A percentile compares a stretch with the other conserved stretches of the same genome.
These are phyloP conservation scores for Pocillopora grandis DNA, from an alignment of 92 coral and sea anemone genomes.

Conservation along the genomic window DNA sequence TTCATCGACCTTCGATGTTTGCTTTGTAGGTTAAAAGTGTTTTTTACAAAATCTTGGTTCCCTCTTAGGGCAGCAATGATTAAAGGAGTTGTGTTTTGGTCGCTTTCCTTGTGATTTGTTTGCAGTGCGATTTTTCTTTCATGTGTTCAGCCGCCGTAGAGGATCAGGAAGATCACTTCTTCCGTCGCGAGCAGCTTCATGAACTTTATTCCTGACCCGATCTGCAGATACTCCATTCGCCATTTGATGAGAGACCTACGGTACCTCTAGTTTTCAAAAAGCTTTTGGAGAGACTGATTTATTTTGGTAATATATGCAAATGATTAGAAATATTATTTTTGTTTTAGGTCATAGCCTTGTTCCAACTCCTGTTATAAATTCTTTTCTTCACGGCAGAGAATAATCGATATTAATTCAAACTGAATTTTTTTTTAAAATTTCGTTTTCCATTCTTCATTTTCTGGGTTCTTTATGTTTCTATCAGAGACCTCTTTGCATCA, in stretches of 20 bases:
- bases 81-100: slow-evolving; percentile 59
- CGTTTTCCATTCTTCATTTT: too few relatives aligned
- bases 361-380: too few relatives aligned
- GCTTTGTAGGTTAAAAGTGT: slow-evolving; percentile 58
- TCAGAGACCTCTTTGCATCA: too few relatives aligned
- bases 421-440: too few relatives aligned
- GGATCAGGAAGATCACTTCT: slow-evolving; percentile 26
- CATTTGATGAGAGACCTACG: neutral
- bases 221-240: neutral
- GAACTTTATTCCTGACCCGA: slow-evolving; percentile 1
- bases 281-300: too few relatives aligned
- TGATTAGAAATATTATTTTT: too few relatives aligned
- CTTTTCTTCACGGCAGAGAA: too few relatives aligned
- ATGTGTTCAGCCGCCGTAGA: slow-evolving; percentile 37
- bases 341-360: too few relatives aligned
- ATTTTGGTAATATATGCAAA: too few relatives aligned
- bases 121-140: slow-evolving; percentile 25
- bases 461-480: too few relatives aligned
- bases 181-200: slow-evolving; percentile 62
- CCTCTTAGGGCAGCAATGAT: slow-evolving; percentile 68
- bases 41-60: slow-evolving; percentile 49
- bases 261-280: too few relatives aligned
- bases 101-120: slow-evolving; percentile 47
- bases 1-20: slow-evolving; percentile 63
- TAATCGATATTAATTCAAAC: too few relatives aligned